A percentile compares a stretch with the other conserved stretches of the same genome.
phyloP scores from a whole-genome alignment of 1,140 invertebrate species.

The Samia ricini region DNA sequence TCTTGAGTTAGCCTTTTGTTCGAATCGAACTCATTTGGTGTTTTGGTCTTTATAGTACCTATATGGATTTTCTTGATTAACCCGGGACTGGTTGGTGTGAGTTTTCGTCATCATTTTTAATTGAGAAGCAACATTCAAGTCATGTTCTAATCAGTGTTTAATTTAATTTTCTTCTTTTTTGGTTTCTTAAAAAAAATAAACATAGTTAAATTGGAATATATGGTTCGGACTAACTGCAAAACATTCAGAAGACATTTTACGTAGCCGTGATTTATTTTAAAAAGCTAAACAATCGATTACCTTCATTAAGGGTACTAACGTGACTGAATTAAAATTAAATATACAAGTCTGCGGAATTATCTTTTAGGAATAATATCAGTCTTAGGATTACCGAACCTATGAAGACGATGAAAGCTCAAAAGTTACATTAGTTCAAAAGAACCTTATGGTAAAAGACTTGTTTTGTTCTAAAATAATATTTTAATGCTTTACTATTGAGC shows the following conservation, averaged over 20 bases:
- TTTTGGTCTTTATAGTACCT: not conserved
- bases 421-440: too few species aligned
- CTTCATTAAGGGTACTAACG: too few species aligned
- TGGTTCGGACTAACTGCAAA: not conserved
- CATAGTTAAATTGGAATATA: not conserved
- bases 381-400: too few species aligned
- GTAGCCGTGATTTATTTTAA: too few species aligned
- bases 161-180: not conserved
- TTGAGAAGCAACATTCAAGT: not conserved
- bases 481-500: too few species aligned
- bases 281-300: too few species aligned
- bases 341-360: too few species aligned
- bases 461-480: not conserved
- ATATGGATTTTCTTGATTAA: not conserved
- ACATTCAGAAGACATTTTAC: not conserved
- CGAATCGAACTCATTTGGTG: not conserved
- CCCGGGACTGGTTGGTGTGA: not conserved
- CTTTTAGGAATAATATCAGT: too few species aligned
- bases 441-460: too few species aligned
- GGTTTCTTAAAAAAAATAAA: not conserved
- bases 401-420: too few species aligned
- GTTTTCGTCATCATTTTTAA: not conserved
- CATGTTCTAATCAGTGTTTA: not conserved
- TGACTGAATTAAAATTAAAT: too few species aligned
- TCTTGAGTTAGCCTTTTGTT: not conserved